Percentiles rank a stretch among this genome's conserved stretches.
Evolutionary conservation across 2,113 vertebrate genomes (phyloP).

Genomic region (Sceloporus tristichus): DNA sequence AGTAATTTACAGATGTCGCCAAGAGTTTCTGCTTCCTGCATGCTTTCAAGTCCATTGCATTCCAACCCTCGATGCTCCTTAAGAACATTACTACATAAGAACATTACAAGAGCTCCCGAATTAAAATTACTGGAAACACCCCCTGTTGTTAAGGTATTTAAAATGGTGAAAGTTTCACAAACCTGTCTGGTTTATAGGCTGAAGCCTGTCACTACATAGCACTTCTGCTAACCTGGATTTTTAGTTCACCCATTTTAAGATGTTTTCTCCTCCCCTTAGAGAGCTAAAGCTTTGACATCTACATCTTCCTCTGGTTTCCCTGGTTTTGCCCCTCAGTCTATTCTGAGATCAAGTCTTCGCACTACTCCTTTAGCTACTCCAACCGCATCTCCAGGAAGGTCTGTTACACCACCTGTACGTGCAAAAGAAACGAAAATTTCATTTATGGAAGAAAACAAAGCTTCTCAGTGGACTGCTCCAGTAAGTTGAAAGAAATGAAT

Average conservation of each 20-base stretch:
- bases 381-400: conserved; percentile 88
- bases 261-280: conserved; percentile 75
- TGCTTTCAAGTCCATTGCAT: conserved; percentile 61
- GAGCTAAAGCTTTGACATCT: conserved; percentile 87
- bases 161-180: conserved; percentile 17
- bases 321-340: conserved; percentile 91
- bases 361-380: conserved; percentile 89
- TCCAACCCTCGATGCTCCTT: conserved; percentile 11
- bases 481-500: conserved; percentile 74
- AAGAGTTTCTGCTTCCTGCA: conserved; percentile 70
- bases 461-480: conserved; percentile 77
- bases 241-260: conserved; percentile 6
- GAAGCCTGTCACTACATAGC: neutral
- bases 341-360: conserved; percentile 90
- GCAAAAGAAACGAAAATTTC: conserved; percentile 90
- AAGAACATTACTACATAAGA: conserved; percentile 69
- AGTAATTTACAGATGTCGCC: conserved; percentile 70
- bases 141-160: conserved; percentile 89
- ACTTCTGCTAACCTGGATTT: neutral
- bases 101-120: conserved; percentile 80
- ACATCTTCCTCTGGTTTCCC: conserved; percentile 83
- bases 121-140: conserved; percentile 90
- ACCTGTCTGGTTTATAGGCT: conserved; percentile 9
- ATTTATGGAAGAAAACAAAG: conserved; percentile 83
- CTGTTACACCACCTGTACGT: conserved; percentile 86